These are phyloP conservation scores for Drosophila kokeensis DNA, from an alignment of 2,888 invertebrate species.

Conservation along the genomic window DNA sequence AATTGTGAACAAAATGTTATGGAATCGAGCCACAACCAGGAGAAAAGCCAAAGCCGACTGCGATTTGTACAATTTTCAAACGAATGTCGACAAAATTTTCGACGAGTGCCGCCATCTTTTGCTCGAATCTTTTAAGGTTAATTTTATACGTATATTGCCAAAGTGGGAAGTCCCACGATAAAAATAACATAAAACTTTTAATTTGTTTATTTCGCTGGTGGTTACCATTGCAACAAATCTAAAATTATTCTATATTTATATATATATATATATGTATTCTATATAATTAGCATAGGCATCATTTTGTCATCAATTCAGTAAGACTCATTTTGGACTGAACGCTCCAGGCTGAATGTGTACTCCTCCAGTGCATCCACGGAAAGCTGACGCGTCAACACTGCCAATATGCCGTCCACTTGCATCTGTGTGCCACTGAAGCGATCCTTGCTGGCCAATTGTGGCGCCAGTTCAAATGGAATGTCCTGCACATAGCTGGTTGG, in stretches of 20 bases:
- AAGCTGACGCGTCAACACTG: conserved; percentile 80
- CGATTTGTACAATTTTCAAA: neutral
- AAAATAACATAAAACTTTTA: neutral
- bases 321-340: conserved; percentile 80
- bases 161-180: conserved; percentile 12
- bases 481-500: conserved; percentile 81
- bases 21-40: neutral
- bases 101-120: conserved; percentile 16
- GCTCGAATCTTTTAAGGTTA: neutral
- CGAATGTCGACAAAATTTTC: neutral
- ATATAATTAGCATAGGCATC: conserved; percentile 11
- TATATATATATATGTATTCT: neutral
- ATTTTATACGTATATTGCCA: neutral
- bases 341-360: conserved; percentile 80
- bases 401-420: conserved; percentile 82
- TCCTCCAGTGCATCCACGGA: conserved; percentile 76
- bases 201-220: neutral
- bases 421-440: conserved; percentile 73
- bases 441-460: conserved; percentile 73
- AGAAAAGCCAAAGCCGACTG: conserved; percentile 26
- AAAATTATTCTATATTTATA: conserved; percentile 25
- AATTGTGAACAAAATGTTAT: conserved; percentile 11
- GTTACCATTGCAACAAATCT: conserved; percentile 26
- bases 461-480: conserved; percentile 81
- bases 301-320: conserved; percentile 50